phyloP scores from a whole-genome alignment of 2,888 invertebrate genomes.

The Cephus pulcher region DNA sequence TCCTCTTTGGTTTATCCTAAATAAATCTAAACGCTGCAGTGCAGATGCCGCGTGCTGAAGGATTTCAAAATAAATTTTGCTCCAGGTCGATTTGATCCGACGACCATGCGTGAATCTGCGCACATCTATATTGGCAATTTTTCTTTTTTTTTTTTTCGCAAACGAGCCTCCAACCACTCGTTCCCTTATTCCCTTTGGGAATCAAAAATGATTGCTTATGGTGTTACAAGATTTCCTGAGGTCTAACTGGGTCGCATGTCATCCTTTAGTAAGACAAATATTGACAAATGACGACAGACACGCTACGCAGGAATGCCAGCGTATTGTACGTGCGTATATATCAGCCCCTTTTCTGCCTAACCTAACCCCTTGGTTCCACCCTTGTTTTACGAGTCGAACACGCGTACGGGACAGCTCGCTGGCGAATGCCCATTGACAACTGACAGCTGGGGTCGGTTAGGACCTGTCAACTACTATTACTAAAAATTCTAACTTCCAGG shows the following conservation, averaged over 20 bases:
- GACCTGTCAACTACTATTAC: constrained; percentile 22
- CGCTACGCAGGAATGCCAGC: too few species aligned
- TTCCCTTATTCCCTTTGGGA: too few species aligned
- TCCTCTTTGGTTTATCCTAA: background rate
- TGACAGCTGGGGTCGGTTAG: constrained; percentile 43
- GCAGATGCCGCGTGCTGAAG: too few species aligned
- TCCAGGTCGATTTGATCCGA: too few species aligned
- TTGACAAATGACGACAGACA: constrained; percentile 24
- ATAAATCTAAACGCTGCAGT: too few species aligned
- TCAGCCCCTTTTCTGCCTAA: background rate
- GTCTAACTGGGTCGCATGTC: constrained; percentile 23
- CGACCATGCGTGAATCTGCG: too few species aligned
- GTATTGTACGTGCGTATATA: background rate
- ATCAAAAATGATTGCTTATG: too few species aligned
- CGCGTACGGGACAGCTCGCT: constrained; percentile 21
- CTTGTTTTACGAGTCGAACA: constrained; percentile 21
- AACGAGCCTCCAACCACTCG: too few species aligned
- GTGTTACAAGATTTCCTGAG: background rate
- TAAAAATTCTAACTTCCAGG: too few species aligned
- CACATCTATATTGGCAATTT: too few species aligned
- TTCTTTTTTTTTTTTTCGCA: too few species aligned
- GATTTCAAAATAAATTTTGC: too few species aligned
- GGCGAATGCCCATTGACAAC: constrained; percentile 36
- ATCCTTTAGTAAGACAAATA: constrained; percentile 28
- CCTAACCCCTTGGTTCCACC: background rate